Base-by-base conservation (phyloP, 92 coral and sea anemone genomes). In the Plumapathes pennacea region DNA sequence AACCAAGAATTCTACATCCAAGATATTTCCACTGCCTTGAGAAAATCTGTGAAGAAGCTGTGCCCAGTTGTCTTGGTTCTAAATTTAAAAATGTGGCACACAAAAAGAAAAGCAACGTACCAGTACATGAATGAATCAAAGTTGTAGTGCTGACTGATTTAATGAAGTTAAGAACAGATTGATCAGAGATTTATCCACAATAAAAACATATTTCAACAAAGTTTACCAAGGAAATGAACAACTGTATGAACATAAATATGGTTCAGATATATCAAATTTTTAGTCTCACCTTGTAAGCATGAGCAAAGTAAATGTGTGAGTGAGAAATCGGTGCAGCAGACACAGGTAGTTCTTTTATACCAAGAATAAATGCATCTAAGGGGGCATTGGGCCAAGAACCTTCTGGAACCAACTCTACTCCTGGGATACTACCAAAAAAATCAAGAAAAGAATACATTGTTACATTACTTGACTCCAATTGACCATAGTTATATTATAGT, bases 221-320 rank as follows among this genome's bases (percentile, higher is more conserved):
- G 8, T 8, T 34, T 8, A 8, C 8, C 8, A 34, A 34, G 40
- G 9, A 8, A 34, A 8, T 8, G 9, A 34, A 8, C 9, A 8
- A 34, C 40, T 8, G 40, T 34, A 34, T 34, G n/a, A 34, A 8
- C n/a, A 34, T 34, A n/a, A 8, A 8, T n/a, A 8, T 8, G 9
- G n/a, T 8, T 34, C 40, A 8, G n/a, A 8, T 34, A 34, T n/a
- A 8, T 8, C 8, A 8, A 34, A 34, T 34, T 8, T 52, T 25
- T 22, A 26, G 18, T 13, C 41, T 25, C 36, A 85, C 97, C 85
- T 89, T 89, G 38, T 75, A 89, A 4, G 92, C 92, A 85, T 89
- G 97, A 36, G 89, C 97, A 80, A 89, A 89, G 73, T 60, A 89
- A 10, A 89, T 72, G 54, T 87, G 95, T 29, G 48, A 73, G 13